Evolutionary conservation across 2,113 vertebrate species (phyloP), one percentile per base, ranked within the genome.

Genomic region (Prietella phreatophila): DNA sequence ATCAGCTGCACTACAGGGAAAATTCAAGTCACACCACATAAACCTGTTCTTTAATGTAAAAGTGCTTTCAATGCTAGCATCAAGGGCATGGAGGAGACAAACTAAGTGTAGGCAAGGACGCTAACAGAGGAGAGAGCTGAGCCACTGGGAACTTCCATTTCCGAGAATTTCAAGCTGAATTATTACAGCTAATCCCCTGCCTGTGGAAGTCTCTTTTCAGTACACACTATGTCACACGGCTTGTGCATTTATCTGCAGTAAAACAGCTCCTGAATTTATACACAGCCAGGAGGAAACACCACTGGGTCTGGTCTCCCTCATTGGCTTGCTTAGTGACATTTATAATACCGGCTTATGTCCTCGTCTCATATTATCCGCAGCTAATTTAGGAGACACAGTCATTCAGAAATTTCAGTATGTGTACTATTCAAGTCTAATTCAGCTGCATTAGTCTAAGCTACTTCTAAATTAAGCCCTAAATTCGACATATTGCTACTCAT

Each of bases 121-220:
- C 30, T 88, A 91, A 86, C 36, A 30, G 33, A 83, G 65, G 27
- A 89, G 36, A 56, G 78, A 88, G 75, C 39, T 55, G 89, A 39
- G 67, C 88, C 73, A 86, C 75, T 75, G 82, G 87, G 89, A 91
- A 92, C 86, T 91, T 92, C 88, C 90, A 92, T 92, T 92, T 92
- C 90, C 89, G 83, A 83, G 58, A 92, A 91, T 90, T 92, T 93
- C 87, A 93, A 88, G 90, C 87, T 92, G 91, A 87, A 91, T 92
- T 93, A 93, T 90, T 69, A 93, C 84, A 91, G 88, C 92, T 93
- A 93, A 93, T 94, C 89, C 92, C 84, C 42, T 86, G 60, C 5
- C 71, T 81, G 84, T 71, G 58, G 25, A 82, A 42, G 39, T 79
- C 27, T 47, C 75, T 90, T 93, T 91, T 90, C 91, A 85, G 63